Base-by-base conservation (phyloP, 23 tunicate species). In the Ciona savignyi region DNA sequence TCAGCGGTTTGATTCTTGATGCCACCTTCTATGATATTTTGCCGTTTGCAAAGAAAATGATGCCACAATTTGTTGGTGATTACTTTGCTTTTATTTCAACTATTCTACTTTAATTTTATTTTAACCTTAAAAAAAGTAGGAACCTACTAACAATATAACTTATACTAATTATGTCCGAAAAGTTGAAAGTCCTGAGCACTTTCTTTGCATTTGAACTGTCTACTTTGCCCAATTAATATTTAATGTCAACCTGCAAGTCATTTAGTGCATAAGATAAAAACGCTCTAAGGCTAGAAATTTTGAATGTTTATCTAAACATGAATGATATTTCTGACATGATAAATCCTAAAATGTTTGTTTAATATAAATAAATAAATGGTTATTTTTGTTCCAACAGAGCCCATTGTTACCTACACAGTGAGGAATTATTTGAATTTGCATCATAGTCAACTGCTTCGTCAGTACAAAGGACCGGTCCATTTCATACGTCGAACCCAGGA, bases 1-100 rank as follows among this genome's bases (percentile, higher is more conserved):
- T 94, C n/a, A 63, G 64, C 68, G 91, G 88, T 6, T 49, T 94
- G 21, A 32, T 87, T 19, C 60, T 94, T 35, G 99, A 94, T 71
- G 89, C 95, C 11, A 79, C 95, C 9, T 87, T 87, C 32, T 65
- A 83, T 70, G 99, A 94, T 62, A 70, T 86, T 27, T 25, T 94
- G 62, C 89, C 85, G 1, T 73, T 94, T n/a, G 95, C 87, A 0
- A 66, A 67, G 23, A 74, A 66, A 25, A 51, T 78, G 51, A 75
- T 87, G 95, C 99, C 95, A 1, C 35, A 72, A 15, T 66, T 74
- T 0, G 60, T 83, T 2, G 81, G 86, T 90, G 56, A 77, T 42
- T 15, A 42, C 81, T 51, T 2, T 67, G 35, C 66, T n/a, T n/a
- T n/a, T n/a, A n/a, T n/a, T n/a, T n/a, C n/a, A n/a, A n/a, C n/a